Conservation (phyloP, 2,797 vertebrate genomes). For the Onychomys torridus region DNA sequence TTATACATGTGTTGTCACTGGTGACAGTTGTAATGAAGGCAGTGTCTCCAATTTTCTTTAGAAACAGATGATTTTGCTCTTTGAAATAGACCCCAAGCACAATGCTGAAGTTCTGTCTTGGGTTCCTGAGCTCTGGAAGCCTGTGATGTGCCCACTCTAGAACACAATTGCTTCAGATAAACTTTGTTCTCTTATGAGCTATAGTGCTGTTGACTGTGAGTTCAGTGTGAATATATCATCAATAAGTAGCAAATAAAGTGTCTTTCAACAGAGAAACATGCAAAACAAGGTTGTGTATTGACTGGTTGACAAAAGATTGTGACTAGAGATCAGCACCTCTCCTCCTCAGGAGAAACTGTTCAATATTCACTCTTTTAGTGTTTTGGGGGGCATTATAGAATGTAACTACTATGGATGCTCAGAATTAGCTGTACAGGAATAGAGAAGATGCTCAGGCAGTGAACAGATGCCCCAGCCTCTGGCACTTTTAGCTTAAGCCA, state of each 20-base stretch:
- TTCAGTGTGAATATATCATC: conserved; percentile 22
- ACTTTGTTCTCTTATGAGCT: neutral
- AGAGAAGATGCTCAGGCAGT: neutral
- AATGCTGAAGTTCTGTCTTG: neutral
- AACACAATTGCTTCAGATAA: conserved; percentile 15
- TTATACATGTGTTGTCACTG: conserved; percentile 3
- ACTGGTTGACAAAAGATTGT: conserved; percentile 34
- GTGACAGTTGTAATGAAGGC: conserved; percentile 5
- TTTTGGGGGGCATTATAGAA: conserved; percentile 43
- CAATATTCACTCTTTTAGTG: conserved; percentile 39
- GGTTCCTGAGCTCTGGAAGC: neutral
- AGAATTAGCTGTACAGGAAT: neutral
- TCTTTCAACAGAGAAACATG: conserved; percentile 45
- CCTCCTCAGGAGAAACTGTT: conserved; percentile 7
- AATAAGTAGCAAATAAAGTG: conserved; percentile 42
- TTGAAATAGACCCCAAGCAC: conserved; percentile 3
- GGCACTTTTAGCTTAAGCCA: neutral
- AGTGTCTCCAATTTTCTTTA: neutral
- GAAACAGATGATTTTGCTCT: neutral
- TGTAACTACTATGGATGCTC: neutral
- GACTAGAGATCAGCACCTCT: conserved; percentile 10
- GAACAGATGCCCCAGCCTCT: neutral
- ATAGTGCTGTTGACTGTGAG: conserved; percentile 17
- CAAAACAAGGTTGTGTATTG: conserved; percentile 35
- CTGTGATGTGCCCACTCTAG: neutral